A percentile compares a stretch with the other conserved stretches of the same genome.
Evolutionary conservation across 2,888 invertebrate species (phyloP).

Genomic region (Opisthograptis luteolata): DNA sequence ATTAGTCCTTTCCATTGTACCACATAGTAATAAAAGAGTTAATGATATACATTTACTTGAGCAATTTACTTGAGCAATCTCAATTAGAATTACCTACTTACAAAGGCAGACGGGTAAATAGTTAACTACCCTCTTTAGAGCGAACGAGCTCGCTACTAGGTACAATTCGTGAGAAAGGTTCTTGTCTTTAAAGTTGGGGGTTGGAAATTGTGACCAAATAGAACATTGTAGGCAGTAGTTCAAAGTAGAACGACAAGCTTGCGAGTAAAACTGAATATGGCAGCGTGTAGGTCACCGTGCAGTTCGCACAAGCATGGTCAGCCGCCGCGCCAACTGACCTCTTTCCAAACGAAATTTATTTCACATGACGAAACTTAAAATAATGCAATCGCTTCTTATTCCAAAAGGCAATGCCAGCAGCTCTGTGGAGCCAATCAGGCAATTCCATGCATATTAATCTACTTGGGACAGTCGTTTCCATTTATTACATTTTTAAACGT

Average conservation of each 20-base stretch:
- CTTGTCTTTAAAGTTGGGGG: too few species aligned
- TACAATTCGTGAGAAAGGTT: too few species aligned
- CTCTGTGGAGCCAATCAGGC: constrained; percentile 20
- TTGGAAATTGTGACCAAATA: neutral
- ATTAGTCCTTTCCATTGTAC: constrained; percentile 14
- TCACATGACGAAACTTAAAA: constrained; percentile 12
- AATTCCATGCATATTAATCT: constrained; percentile 32
- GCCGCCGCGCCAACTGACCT: constrained; percentile 41
- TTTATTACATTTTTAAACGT: constrained; percentile 28
- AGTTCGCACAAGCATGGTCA: constrained; percentile 42
- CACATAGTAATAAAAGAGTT: constrained; percentile 4
- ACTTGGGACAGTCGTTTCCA: constrained; percentile 17
- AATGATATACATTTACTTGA: constrained; percentile 7
- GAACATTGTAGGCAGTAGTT: constrained; percentile 1
- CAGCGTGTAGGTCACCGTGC: constrained; percentile 50
- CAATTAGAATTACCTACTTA: constrained; percentile 17
- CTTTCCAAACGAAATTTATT: constrained; percentile 34
- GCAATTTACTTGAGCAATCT: constrained; percentile 18
- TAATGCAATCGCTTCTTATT: constrained; percentile 10
- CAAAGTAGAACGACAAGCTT: constrained; percentile 30
- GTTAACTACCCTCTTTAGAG: constrained; percentile 15
- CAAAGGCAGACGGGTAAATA: constrained; percentile 4
- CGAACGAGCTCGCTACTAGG: neutral
- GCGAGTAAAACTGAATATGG: constrained; percentile 46
- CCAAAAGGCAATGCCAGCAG: constrained; percentile 22